Evolutionary conservation across 2,888 invertebrate species (phyloP), one percentile per base, ranked within the genome.

Genomic region (Loripinus fragilis): DNA sequence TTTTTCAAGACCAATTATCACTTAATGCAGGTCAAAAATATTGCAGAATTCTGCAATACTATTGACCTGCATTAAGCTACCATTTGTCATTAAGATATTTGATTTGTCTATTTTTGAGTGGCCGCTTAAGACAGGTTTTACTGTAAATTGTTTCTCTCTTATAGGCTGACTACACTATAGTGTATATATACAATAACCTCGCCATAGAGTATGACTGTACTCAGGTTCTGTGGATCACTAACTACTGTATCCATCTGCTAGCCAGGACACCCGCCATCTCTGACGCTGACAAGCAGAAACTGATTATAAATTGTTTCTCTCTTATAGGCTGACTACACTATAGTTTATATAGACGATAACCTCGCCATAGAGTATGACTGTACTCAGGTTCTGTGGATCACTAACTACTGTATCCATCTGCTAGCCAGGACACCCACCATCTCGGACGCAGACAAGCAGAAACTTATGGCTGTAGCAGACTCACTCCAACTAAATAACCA

Each of bases 361-460:
- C 82, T 86, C 23, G 88, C 88, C 7, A 85, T 90, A 2, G 89
- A 89, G 71, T 90, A 90, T 55, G 90, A 90, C 80, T 90, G 90
- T 50, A 81, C 83, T 0, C 76, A 80, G 10, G 71, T 87, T 45
- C 55, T 90, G 12, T 87, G 86, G 52, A 52, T 87, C 10, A 88
- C 87, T 35, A 88, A 90, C 81, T 90, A 90, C 77, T 90, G 90
- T 55, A 82, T 90, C 28, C 90, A 90, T 65, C 83, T 90, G 23
- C 74, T 90, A 38, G 84, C 89, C 5, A 69, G 89, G 33, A 86
- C 81, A 30, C 87, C 87, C 1, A 83, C 81, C 2, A 76, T 86
- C 1, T 76, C 86, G 3, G 70, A 71, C 10, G 73, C 78, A 2
- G 83, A 79, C 55, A 81, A 84, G 30, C 71, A 81, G 28, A 79